Percentiles rank a stretch among this genome's conserved stretches.
Conservation (phyloP, 2,888 invertebrate species). For the Acronicta psi region DNA sequence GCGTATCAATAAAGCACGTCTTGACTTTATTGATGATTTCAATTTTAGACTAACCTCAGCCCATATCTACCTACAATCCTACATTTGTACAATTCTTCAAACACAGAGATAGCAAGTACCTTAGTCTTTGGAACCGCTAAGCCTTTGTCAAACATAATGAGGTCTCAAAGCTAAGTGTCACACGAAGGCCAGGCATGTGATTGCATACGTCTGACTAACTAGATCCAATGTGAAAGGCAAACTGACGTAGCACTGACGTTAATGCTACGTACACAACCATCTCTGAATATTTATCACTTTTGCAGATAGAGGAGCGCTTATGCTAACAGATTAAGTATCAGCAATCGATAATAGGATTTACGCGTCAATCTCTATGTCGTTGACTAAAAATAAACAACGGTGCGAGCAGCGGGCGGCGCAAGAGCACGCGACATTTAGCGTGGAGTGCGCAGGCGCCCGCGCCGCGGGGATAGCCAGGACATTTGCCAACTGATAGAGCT, state of each 20-base stretch:
- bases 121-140: constrained; percentile 18
- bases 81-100: not conserved
- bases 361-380: constrained; percentile 51
- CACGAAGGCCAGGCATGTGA: constrained; percentile 42
- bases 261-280: constrained; percentile 44
- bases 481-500: constrained; percentile 86
- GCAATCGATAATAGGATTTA: constrained; percentile 57
- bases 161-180: constrained; percentile 44
- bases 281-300: constrained; percentile 47
- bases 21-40: too few relatives aligned
- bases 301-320: constrained; percentile 38
- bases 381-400: constrained; percentile 66
- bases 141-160: constrained; percentile 46
- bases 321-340: constrained; percentile 56
- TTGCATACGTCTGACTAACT: constrained; percentile 28
- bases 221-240: constrained; percentile 32
- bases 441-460: constrained; percentile 62
- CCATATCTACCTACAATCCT: too few relatives aligned
- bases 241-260: constrained; percentile 49
- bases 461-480: constrained; percentile 68
- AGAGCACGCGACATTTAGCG: constrained; percentile 75
- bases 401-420: constrained; percentile 51
- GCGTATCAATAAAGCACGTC: too few relatives aligned
- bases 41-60: not conserved
- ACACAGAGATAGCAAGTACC: not conserved